These are phyloP conservation scores for Xyrauchen texanus DNA, from an alignment of 2,113 vertebrate genomes.

Conservation along the genomic window DNA sequence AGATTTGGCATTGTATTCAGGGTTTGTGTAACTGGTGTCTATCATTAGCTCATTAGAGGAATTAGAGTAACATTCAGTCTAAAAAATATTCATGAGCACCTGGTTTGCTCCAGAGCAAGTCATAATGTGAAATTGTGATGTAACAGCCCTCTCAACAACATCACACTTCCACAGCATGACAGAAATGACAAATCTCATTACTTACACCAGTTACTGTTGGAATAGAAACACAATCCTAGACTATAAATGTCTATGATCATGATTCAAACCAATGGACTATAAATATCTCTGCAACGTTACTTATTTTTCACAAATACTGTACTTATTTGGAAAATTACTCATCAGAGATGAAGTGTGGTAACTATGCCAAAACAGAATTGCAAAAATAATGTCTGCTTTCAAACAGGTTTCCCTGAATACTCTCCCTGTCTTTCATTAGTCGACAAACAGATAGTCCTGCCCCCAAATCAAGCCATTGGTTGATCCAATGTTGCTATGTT, in stretches of 20 bases:
- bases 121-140: too few species aligned
- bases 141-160: background rate
- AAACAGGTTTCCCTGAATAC: too few species aligned
- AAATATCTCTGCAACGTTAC: background rate
- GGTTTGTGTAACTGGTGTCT: conserved; percentile 11
- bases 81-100: conserved; percentile 44
- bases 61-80: conserved; percentile 34
- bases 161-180: background rate
- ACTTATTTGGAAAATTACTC: conserved; percentile 9
- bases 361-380: too few species aligned
- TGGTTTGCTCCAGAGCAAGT: background rate
- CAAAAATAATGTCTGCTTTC: too few species aligned
- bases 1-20: conserved; percentile 8
- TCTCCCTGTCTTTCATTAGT: too few species aligned
- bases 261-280: background rate
- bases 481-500: too few species aligned
- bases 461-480: too few species aligned
- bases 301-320: background rate
- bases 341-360: background rate
- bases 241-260: conserved; percentile 6
- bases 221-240: background rate
- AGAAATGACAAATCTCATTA: background rate
- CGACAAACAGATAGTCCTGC: too few species aligned
- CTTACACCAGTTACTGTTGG: background rate
- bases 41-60: conserved; percentile 27